Evolutionary conservation across 2,113 vertebrate species (phyloP).

Genomic region (Emydura subglobosa): DNA sequence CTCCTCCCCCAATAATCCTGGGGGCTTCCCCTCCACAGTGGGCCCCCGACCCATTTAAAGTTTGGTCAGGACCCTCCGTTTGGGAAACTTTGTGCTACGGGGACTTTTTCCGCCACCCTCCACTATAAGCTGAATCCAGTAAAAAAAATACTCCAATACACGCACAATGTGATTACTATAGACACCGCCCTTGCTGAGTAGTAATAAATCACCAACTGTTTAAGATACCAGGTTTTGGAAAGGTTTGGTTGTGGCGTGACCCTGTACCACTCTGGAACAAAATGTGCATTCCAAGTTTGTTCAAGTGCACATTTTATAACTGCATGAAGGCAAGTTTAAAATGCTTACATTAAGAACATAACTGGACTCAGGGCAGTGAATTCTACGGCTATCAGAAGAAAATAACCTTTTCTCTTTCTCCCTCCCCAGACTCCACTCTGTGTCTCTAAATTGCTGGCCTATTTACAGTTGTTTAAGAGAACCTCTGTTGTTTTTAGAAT

Average conservation of each 20-base stretch:
- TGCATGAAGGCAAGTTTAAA: slow-evolving; percentile 49
- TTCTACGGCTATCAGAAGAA: slow-evolving; percentile 34
- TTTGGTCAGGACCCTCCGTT: background rate
- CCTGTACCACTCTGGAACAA: slow-evolving; percentile 36
- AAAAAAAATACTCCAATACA: background rate
- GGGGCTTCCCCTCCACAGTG: background rate
- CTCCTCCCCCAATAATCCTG: background rate
- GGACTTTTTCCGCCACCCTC: background rate
- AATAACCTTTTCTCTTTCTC: slow-evolving; percentile 1
- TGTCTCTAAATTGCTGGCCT: slow-evolving; percentile 60
- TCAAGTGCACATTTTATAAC: slow-evolving; percentile 31
- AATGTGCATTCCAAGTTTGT: slow-evolving; percentile 63
- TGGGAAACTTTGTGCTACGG: background rate
- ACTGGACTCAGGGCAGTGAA: slow-evolving; percentile 38
- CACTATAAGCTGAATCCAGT: background rate
- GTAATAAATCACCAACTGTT: slow-evolving; percentile 46
- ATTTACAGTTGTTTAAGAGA: slow-evolving; percentile 60
- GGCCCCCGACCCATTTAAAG: background rate
- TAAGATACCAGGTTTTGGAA: slow-evolving; percentile 23
- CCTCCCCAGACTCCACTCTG: background rate
- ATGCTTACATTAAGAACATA: slow-evolving; percentile 26
- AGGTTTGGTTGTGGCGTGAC: slow-evolving; percentile 36
- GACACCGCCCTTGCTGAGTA: slow-evolving; percentile 55
- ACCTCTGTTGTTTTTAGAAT: slow-evolving; percentile 31
- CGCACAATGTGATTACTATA: background rate